Percentiles rank a stretch among this genome's conserved stretches.
Evolutionary conservation across 2,113 vertebrate genomes (phyloP).

Genomic region (Isurus oxyrinchus): DNA sequence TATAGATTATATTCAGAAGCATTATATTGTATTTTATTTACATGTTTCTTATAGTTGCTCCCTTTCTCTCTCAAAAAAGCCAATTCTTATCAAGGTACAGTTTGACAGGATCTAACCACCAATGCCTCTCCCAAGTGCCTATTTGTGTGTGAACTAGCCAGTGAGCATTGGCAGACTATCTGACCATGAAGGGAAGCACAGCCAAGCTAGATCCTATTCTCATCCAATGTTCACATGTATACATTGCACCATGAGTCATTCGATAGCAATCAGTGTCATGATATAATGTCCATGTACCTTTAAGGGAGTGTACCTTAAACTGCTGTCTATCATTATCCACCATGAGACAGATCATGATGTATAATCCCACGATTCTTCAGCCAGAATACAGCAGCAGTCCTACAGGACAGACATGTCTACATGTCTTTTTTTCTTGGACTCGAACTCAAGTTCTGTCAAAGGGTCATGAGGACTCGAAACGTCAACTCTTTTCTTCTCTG

Average conservation of each 20-base stretch:
- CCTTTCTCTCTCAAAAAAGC: not conserved
- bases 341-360: too few species aligned
- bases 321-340: too few species aligned
- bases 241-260: not conserved
- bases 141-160: not conserved
- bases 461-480: too few species aligned
- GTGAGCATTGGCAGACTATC: not conserved
- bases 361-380: too few species aligned
- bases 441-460: too few species aligned
- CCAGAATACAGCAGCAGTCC: too few species aligned
- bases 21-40: not conserved
- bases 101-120: not conserved
- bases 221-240: not conserved
- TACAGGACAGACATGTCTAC: too few species aligned
- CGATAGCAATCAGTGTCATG: not conserved
- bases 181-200: not conserved
- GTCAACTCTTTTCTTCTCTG: too few species aligned
- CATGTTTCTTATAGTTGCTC: not conserved
- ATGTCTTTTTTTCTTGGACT: too few species aligned
- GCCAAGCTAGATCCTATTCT: not conserved
- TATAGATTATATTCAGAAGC: not conserved
- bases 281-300: too few species aligned
- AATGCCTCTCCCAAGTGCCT: not conserved
- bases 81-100: not conserved
- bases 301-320: too few species aligned